These are phyloP conservation scores for Aphis craccivora DNA, from an alignment of 1,140 invertebrate species.

Conservation along the genomic window DNA sequence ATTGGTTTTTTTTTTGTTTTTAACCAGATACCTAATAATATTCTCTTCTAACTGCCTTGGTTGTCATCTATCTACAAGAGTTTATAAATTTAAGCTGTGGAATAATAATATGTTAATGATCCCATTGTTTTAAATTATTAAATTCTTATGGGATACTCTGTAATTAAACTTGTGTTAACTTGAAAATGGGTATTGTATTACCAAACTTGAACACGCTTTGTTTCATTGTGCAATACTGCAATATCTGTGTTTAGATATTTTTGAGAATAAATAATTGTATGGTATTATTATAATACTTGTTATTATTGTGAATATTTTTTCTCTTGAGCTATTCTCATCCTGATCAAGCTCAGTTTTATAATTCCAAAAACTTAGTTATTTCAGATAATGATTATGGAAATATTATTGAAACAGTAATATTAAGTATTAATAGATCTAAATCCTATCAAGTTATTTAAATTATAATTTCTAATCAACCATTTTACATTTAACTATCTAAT, in stretches of 20 bases:
- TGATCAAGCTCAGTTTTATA: not conserved
- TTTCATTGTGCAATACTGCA: not conserved
- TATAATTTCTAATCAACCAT: not conserved
- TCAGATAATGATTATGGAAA: not conserved
- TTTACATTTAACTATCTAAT: not conserved
- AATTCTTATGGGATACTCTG: not conserved
- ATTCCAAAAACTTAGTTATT: not conserved
- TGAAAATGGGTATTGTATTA: not conserved
- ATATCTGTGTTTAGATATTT: constrained; percentile 10
- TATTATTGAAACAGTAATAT: not conserved
- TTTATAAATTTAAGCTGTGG: not conserved
- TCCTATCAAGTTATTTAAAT: no score
- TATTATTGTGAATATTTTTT: not conserved
- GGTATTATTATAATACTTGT: not conserved
- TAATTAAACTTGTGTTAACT: not conserved
- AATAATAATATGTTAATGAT: not conserved
- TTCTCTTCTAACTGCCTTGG: not conserved
- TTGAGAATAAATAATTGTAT: constrained; percentile 10
- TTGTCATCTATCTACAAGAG: not conserved
- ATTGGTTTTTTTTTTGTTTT: not conserved
- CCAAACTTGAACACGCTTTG: not conserved
- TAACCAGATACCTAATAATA: not conserved
- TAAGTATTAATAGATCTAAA: no score
- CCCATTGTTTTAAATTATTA: not conserved
- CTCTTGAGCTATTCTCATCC: not conserved